phyloP scores from a whole-genome alignment of 2,888 invertebrate genomes.

The Anthophora plumipes region DNA sequence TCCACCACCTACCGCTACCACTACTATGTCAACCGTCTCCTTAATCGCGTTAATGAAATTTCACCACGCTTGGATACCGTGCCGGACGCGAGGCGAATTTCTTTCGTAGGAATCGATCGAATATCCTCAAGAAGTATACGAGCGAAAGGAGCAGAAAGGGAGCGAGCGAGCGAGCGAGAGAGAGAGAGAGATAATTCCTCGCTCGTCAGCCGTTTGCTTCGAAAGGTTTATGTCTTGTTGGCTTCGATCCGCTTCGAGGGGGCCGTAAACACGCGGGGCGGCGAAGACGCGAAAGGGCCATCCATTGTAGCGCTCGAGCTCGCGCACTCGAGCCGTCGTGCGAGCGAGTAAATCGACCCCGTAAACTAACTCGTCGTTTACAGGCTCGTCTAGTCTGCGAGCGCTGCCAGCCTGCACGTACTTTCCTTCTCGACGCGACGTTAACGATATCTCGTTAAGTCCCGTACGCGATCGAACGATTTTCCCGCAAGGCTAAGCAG shows the following conservation, averaged over 20 bases:
- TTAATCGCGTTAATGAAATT: conserved; percentile 67
- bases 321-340: neutral
- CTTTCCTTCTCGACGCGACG: conserved; percentile 56
- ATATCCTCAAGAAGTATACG: no score
- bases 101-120: neutral
- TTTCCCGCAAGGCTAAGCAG: conserved; percentile 45
- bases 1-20: no score
- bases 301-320: conserved; percentile 17
- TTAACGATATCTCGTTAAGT: conserved; percentile 70
- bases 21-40: conserved; percentile 16
- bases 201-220: neutral
- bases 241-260: neutral
- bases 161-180: neutral
- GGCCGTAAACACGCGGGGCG: neutral
- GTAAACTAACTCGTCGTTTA: conserved; percentile 40
- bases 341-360: conserved; percentile 30
- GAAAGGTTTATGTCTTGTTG: neutral
- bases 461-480: conserved; percentile 56
- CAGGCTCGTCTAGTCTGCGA: conserved; percentile 6
- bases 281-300: conserved; percentile 27
- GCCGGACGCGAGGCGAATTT: conserved; percentile 33
- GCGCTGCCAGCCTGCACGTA: conserved; percentile 7
- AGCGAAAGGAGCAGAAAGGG: no score
- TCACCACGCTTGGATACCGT: conserved; percentile 28
- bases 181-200: conserved; percentile 6